phyloP scores from a whole-genome alignment of 92 coral and sea anemone species.

The Parazoanthus swiftii region DNA sequence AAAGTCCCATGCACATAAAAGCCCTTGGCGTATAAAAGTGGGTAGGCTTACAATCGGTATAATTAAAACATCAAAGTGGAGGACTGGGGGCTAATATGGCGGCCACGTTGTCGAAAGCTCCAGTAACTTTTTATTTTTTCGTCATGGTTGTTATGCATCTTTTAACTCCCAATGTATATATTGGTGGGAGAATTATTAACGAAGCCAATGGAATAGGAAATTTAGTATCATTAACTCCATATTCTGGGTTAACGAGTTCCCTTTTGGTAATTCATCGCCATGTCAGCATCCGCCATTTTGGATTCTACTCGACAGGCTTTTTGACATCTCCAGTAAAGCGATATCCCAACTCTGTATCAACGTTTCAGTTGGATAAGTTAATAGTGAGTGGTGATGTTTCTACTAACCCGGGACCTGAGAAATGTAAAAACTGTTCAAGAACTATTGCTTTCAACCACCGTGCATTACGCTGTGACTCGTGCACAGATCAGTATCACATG shows the following conservation, averaged over 20 bases:
- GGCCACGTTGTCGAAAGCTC: too few species aligned
- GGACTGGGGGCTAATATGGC: too few species aligned
- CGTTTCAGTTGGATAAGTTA: conserved; percentile 13
- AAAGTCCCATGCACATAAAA: too few species aligned
- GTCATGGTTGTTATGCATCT: neutral
- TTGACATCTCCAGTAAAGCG: conserved; percentile 14
- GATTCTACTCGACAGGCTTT: conserved; percentile 11
- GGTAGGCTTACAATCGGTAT: too few species aligned
- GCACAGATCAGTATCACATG: conserved; percentile 14
- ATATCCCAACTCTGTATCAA: conserved; percentile 13
- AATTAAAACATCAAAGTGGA: too few species aligned
- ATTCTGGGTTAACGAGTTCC: conserved; percentile 10
- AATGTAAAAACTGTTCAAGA: conserved; percentile 12
- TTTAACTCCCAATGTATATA: conserved; percentile 1
- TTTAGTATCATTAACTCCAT: neutral
- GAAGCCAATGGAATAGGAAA: conserved; percentile 8
- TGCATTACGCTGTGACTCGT: conserved; percentile 21
- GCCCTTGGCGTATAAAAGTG: too few species aligned
- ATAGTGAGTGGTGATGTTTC: conserved; percentile 13
- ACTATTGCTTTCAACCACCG: conserved; percentile 12
- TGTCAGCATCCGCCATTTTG: conserved; percentile 12
- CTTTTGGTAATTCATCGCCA: conserved; percentile 11
- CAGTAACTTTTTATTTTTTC: neutral
- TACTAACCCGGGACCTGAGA: conserved; percentile 13
- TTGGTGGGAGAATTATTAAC: conserved; percentile 4